Base-by-base conservation (phyloP, 2,797 vertebrate species). In the Picus viridis region DNA sequence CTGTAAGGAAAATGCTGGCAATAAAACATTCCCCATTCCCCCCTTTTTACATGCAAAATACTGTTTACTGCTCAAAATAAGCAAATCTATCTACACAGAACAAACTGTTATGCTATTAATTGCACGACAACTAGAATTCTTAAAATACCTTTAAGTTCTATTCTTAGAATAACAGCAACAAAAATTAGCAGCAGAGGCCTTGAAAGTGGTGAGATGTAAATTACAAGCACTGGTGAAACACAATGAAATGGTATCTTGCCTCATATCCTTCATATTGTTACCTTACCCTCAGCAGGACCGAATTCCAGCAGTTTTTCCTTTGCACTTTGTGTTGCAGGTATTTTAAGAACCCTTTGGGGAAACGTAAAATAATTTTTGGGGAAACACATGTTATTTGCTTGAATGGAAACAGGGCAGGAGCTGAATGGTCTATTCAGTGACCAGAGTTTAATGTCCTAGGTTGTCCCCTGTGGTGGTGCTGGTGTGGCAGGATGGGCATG, bases 1-100 rank as follows among this genome's bases (percentile, higher is more conserved):
- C 85, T 73, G 85, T 69, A 94, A 97, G 88, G 84, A 97, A 92
- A 95, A 94, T 68, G 83, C 81, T 96, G 93, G 83, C 93, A 96
- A 91, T 92, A 85, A 95, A 95, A 91, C 80, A 68, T 80, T 94
- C 83, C 78, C 72, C 84, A 89, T 49, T 88, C 71, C 80, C 43
- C n/a, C 1, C 41, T 89, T 92, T 95, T 95, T 73, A 89, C 67
- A 96, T 88, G 93, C 86, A 96, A 93, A 95, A 92, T 78, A 84
- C 76, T 56, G 63, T 78, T 90, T 90, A 83, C 84, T 92, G 83
- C 85, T 96, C 58, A 71, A 94, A 96, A 92, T 83, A 95, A 96
- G 80, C 53, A 81, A 82, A 90, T 88, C 58, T 83, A 95, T 93
- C 83, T 92, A 76, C 72, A 92, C 49, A 41, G 90, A 90, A 95